Conservation (phyloP, 1,140 invertebrate species). For the Ylistrum balloti region DNA sequence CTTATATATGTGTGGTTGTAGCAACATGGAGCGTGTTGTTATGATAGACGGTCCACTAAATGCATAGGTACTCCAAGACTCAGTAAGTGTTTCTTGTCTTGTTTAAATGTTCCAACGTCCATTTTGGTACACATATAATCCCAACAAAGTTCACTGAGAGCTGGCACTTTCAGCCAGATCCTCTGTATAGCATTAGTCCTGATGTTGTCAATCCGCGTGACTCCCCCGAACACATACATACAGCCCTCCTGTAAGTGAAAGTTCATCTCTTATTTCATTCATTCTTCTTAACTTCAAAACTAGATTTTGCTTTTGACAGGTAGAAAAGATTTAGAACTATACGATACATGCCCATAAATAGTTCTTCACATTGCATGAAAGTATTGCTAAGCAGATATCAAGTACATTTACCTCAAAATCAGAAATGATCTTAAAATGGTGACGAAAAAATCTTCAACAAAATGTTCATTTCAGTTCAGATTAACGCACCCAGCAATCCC, state of each 20-base stretch:
- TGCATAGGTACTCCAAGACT: slow-evolving; percentile 57
- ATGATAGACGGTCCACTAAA: slow-evolving; percentile 56
- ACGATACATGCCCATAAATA: too few species aligned
- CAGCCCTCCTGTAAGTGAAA: slow-evolving; percentile 64
- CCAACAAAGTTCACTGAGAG: slow-evolving; percentile 65
- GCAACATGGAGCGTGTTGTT: not conserved
- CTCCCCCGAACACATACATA: slow-evolving; percentile 71
- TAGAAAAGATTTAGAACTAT: too few species aligned
- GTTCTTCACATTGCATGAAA: too few species aligned
- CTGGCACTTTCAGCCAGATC: slow-evolving; percentile 63
- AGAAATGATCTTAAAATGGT: too few species aligned
- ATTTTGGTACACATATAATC: slow-evolving; percentile 58
- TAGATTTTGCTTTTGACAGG: too few species aligned
- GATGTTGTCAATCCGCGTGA: slow-evolving; percentile 57
- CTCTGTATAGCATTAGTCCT: slow-evolving; percentile 63
- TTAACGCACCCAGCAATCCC: too few species aligned
- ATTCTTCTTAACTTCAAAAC: too few species aligned
- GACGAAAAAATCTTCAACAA: too few species aligned
- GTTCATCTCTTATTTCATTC: too few species aligned
- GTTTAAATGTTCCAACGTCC: slow-evolving; percentile 47
- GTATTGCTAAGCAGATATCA: too few species aligned
- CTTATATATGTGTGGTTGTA: not conserved
- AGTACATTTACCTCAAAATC: too few species aligned
- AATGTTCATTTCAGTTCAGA: too few species aligned
- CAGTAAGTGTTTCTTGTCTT: slow-evolving; percentile 48